Conservation (phyloP, 1,140 invertebrate species). For the Plectrocnemia conspersa region DNA sequence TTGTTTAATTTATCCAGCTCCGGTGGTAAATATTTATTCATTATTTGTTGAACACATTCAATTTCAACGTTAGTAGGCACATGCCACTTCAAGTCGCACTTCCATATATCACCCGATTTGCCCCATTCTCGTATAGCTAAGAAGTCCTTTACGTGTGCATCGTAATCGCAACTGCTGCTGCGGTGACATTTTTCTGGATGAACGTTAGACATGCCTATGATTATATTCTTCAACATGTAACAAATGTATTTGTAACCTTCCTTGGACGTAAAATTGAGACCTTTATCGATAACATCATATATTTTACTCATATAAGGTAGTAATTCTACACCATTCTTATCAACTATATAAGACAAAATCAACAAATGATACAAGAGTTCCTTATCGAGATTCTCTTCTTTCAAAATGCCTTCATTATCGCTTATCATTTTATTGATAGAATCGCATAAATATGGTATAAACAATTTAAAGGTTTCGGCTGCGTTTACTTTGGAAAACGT, state of each 20-base stretch:
- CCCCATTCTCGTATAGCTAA: conserved; percentile 84
- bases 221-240: conserved; percentile 42
- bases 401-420: conserved; percentile 52
- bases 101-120: conserved; percentile 58
- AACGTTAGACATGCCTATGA: conserved; percentile 43
- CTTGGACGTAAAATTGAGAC: conserved; percentile 58
- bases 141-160: conserved; percentile 63
- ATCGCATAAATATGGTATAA: conserved; percentile 68
- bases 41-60: conserved; percentile 57
- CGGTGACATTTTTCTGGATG: conserved; percentile 61
- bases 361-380: conserved; percentile 75
- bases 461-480: conserved; percentile 61
- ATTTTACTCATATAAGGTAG: conserved; percentile 60
- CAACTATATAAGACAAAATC: conserved; percentile 66
- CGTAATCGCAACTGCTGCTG: conserved; percentile 59
- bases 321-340: conserved; percentile 58
- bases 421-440: conserved; percentile 53
- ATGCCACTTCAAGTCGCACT: conserved; percentile 72
- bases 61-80: conserved; percentile 68
- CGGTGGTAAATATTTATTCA: conserved; percentile 59
- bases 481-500: conserved; percentile 67
- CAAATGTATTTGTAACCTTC: conserved; percentile 58
- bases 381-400: conserved; percentile 72
- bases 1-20: conserved; percentile 53
- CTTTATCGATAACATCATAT: conserved; percentile 57